Evolutionary conservation across 92 coral and sea anemone genomes (phyloP).

Genomic region (Hydrozoanthus gracilis): DNA sequence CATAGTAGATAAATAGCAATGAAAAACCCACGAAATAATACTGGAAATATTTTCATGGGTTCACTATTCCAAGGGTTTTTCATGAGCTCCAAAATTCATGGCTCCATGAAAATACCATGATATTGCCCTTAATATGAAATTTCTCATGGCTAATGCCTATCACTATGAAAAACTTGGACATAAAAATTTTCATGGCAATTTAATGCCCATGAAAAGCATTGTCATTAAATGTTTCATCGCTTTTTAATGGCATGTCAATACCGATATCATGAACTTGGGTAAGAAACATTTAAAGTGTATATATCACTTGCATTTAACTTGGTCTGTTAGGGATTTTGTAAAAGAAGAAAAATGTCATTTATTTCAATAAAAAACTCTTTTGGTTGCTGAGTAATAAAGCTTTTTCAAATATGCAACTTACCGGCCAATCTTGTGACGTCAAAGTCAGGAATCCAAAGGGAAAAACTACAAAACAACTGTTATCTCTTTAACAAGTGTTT

Average conservation of each 20-base stretch:
- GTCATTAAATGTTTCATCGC: not conserved
- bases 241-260: not conserved
- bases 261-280: not conserved
- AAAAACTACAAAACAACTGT: too few relatives aligned
- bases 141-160: not conserved
- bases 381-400: too few relatives aligned
- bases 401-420: too few relatives aligned
- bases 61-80: constrained; percentile 34
- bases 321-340: too few relatives aligned
- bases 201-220: too few relatives aligned
- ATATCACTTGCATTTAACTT: too few relatives aligned
- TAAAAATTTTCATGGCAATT: constrained; percentile 7
- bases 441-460: too few relatives aligned
- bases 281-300: too few relatives aligned
- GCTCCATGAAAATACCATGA: constrained; percentile 33
- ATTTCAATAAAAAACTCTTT: too few relatives aligned
- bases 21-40: constrained; percentile 22
- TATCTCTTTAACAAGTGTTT: too few relatives aligned
- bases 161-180: not conserved
- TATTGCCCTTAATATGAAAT: constrained; percentile 18
- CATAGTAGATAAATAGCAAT: constrained; percentile 9
- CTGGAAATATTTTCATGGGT: constrained; percentile 20
- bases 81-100: constrained; percentile 23
- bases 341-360: too few relatives aligned
- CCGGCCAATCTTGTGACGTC: too few relatives aligned